phyloP scores from a whole-genome alignment of 2,113 vertebrate species.

The Sisor rabdophorus region DNA sequence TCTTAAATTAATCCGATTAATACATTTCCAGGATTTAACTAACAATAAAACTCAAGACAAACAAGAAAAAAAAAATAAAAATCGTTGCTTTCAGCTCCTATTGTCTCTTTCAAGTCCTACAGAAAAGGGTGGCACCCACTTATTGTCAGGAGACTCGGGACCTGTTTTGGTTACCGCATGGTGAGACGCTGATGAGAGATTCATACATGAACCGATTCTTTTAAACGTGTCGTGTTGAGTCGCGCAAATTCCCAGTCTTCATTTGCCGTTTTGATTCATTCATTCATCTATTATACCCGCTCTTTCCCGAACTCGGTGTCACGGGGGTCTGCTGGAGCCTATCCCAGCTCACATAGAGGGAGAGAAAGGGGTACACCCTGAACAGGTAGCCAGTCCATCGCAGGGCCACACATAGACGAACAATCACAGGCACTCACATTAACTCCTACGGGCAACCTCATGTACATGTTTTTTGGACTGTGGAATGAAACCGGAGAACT shows the following conservation, averaged over 20 bases:
- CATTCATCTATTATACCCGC: no score
- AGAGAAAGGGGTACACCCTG: no score
- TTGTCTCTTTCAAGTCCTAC: constrained; percentile 13
- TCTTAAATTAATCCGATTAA: not conserved
- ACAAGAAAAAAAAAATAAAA: not conserved
- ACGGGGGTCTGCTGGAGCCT: no score
- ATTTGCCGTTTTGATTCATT: not conserved
- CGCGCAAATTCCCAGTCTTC: not conserved
- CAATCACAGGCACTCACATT: no score
- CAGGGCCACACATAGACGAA: no score
- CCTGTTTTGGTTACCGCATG: constrained; percentile 49
- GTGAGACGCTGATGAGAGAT: constrained; percentile 1
- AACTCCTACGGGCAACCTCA: no score
- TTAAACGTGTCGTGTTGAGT: not conserved
- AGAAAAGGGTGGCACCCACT: constrained; percentile 42
- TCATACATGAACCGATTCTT: constrained; percentile 11
- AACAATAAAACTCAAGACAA: not conserved
- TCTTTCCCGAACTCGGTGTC: no score
- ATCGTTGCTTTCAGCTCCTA: not conserved
- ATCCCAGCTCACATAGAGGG: no score
- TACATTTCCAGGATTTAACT: not conserved
- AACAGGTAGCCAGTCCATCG: no score
- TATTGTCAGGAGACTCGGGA: constrained; percentile 40
- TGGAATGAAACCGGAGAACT: no score
- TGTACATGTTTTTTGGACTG: no score